These are phyloP conservation scores for Upupa epops DNA, from an alignment of 2,113 vertebrate genomes.

Conservation along the genomic window DNA sequence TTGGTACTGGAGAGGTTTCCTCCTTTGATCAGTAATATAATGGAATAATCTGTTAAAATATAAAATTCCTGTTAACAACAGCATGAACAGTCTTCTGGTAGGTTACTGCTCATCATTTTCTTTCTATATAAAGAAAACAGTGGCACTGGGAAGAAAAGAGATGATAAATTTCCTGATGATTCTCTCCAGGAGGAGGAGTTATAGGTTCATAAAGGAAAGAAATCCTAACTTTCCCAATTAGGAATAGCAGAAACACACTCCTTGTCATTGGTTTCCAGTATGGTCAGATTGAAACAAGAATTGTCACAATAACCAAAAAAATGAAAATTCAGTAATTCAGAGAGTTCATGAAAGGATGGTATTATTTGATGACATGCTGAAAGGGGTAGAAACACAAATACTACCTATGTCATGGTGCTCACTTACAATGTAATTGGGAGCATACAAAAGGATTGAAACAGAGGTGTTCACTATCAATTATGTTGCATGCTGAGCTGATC, in stretches of 20 bases:
- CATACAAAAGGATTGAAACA: not conserved
- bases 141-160: not conserved
- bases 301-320: too few relatives aligned
- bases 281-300: too few relatives aligned
- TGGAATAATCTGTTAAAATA: slow-evolving; percentile 88
- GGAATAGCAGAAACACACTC: not conserved
- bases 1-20: slow-evolving; percentile 85
- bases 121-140: not conserved
- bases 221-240: not conserved
- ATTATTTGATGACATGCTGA: too few relatives aligned
- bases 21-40: slow-evolving; percentile 91
- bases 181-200: not conserved
- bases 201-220: not conserved
- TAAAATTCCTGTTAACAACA: slow-evolving; percentile 2
- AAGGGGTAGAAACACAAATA: too few relatives aligned
- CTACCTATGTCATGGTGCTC: not conserved
- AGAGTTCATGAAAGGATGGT: too few relatives aligned
- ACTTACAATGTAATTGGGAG: not conserved
- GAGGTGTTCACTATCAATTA: not conserved
- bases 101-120: not conserved
- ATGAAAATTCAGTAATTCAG: too few relatives aligned
- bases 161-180: not conserved
- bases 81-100: not conserved
- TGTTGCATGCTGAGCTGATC: not conserved
- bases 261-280: not conserved